A percentile compares a stretch with the other conserved stretches of the same genome.
These are phyloP conservation scores for Vanessa cardui DNA, from an alignment of 2,888 invertebrate genomes.

Conservation along the genomic window DNA sequence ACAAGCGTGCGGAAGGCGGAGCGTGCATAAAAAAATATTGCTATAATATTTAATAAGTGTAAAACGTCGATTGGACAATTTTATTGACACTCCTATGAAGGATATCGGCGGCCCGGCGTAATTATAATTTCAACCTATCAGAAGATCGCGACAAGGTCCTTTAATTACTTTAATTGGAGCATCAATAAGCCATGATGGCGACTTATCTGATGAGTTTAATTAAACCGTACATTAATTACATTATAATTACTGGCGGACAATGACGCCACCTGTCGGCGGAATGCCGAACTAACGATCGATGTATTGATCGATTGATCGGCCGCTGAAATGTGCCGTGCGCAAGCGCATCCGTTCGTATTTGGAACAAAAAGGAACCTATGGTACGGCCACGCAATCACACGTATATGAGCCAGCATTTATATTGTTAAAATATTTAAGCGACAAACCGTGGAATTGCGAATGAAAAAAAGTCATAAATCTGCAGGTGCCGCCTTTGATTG, in stretches of 20 bases:
- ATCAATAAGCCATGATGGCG: constrained; percentile 62
- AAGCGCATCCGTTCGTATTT: constrained; percentile 36
- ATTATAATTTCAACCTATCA: constrained; percentile 47
- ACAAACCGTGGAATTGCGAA: constrained; percentile 14
- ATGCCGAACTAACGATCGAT: constrained; percentile 67
- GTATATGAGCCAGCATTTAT: constrained; percentile 24
- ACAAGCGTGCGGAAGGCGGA: constrained; percentile 3
- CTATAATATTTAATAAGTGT: not conserved
- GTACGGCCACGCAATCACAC: constrained; percentile 26
- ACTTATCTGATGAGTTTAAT: constrained; percentile 74
- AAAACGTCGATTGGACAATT: constrained; percentile 15
- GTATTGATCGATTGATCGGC: constrained; percentile 48
- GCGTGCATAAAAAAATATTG: not conserved
- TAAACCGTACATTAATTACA: constrained; percentile 76
- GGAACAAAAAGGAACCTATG: constrained; percentile 34
- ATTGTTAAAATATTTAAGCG: constrained; percentile 31
- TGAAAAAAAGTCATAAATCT: constrained; percentile 25
- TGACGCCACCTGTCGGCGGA: constrained; percentile 70
- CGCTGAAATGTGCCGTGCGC: constrained; percentile 32
- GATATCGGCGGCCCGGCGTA: constrained; percentile 22
- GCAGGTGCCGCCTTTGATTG: constrained; percentile 24
- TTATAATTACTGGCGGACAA: constrained; percentile 74
- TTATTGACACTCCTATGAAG: constrained; percentile 2
- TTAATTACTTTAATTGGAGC: constrained; percentile 73
- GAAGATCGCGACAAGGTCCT: constrained; percentile 42